Conservation (phyloP, 1,140 invertebrate species). For the Achroia grisella region DNA sequence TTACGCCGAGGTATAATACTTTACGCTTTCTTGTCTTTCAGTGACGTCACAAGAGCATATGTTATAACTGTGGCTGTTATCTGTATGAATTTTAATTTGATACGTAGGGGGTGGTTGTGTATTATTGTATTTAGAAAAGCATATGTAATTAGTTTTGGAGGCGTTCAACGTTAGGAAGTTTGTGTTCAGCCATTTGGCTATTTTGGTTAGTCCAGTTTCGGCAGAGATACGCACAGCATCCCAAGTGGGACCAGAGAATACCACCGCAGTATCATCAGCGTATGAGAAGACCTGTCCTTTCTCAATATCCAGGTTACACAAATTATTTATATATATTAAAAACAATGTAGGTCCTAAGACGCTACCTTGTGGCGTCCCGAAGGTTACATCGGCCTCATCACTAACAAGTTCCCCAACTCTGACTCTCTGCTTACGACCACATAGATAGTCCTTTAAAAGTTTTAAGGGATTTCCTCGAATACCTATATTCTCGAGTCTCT, state of each 20-base stretch:
- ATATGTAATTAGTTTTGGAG: not conserved
- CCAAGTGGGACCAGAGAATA: no score
- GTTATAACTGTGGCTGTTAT: not conserved
- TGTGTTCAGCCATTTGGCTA: not conserved
- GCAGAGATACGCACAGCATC: not conserved
- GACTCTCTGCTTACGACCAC: not conserved
- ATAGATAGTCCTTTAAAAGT: slow-evolving; percentile 2
- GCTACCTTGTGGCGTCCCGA: no score
- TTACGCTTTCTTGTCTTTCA: not conserved
- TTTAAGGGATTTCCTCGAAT: slow-evolving; percentile 7
- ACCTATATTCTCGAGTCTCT: slow-evolving; percentile 14
- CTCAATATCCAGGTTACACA: no score
- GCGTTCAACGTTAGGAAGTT: slow-evolving; percentile 1
- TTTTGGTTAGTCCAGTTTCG: not conserved
- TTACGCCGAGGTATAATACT: not conserved
- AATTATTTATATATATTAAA: no score
- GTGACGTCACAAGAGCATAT: not conserved
- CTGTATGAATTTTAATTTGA: slow-evolving; percentile 1
- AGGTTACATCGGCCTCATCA: no score
- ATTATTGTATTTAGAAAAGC: not conserved
- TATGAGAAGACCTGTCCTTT: not conserved
- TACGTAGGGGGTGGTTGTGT: not conserved
- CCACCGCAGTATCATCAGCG: slow-evolving; percentile 1
- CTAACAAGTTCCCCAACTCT: not conserved
- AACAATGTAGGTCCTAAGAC: not conserved